phyloP scores from a whole-genome alignment of 2,113 vertebrate species.

The Tragelaphus scriptus region DNA sequence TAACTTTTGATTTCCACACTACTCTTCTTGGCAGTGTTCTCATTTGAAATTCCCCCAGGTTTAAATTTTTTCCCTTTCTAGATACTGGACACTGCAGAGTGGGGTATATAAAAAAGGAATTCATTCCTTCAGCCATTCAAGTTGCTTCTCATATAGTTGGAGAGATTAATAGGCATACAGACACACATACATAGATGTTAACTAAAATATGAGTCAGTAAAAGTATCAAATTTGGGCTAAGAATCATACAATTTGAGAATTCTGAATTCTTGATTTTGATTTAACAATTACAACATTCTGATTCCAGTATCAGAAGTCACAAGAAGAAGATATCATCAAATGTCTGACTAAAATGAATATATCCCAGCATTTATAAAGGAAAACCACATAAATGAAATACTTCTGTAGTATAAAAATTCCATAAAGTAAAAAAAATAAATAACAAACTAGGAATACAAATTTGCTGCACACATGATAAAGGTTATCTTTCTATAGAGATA shows the following conservation, averaged over 20 bases:
- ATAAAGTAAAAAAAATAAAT: background rate
- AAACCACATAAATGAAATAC: background rate
- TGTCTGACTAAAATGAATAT: background rate
- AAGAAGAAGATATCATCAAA: background rate
- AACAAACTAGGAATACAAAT: background rate
- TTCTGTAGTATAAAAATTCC: background rate
- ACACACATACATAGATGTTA: background rate
- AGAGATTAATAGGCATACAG: background rate
- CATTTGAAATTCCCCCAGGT: background rate
- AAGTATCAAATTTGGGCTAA: background rate
- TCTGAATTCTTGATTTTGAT: background rate
- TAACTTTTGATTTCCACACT: background rate
- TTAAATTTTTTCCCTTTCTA: background rate
- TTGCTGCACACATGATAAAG: background rate
- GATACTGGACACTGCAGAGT: background rate
- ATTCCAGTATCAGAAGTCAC: background rate
- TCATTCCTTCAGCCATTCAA: background rate
- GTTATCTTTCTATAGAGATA: background rate
- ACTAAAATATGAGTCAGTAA: background rate
- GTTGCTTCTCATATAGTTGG: background rate
- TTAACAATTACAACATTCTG: background rate
- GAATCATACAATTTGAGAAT: background rate
- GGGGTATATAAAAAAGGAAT: background rate
- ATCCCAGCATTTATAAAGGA: background rate
- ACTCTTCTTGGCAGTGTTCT: background rate